These are phyloP conservation scores for Balanococcus diminutus DNA, from an alignment of 2,888 invertebrate genomes.

Conservation along the genomic window DNA sequence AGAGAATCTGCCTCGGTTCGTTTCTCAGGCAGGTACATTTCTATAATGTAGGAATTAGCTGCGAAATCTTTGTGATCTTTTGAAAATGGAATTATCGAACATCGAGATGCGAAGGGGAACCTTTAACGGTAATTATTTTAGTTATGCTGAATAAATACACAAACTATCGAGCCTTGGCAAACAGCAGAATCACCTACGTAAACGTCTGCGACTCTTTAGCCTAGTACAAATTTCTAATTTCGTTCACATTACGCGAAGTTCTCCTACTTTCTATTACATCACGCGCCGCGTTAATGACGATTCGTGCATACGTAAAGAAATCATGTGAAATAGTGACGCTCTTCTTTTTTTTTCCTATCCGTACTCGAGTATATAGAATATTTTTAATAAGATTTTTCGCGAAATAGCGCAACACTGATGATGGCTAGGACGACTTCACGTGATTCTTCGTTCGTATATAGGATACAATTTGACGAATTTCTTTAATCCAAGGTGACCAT, in stretches of 20 bases:
- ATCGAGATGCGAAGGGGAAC: background rate
- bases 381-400: slow-evolving; percentile 31
- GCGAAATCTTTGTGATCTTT: background rate
- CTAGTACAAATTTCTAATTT: slow-evolving; percentile 24
- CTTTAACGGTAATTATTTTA: slow-evolving; percentile 9
- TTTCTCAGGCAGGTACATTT: background rate
- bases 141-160: slow-evolving; percentile 20
- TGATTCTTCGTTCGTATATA: background rate
- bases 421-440: background rate
- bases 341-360: slow-evolving; percentile 3
- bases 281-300: slow-evolving; percentile 42
- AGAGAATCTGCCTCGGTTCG: background rate
- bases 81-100: background rate
- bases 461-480: background rate
- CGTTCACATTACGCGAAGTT: slow-evolving; percentile 29
- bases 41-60: background rate
- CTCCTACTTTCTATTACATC: slow-evolving; percentile 41
- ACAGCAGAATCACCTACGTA: slow-evolving; percentile 29
- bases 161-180: slow-evolving; percentile 37
- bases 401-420: slow-evolving; percentile 36
- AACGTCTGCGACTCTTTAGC: slow-evolving; percentile 34
- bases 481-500: background rate
- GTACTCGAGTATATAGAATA: background rate
- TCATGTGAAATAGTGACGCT: slow-evolving; percentile 12
- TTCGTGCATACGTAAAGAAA: background rate